Evolutionary conservation across 2,888 invertebrate species (phyloP).

Genomic region (Sthenelais limicola): DNA sequence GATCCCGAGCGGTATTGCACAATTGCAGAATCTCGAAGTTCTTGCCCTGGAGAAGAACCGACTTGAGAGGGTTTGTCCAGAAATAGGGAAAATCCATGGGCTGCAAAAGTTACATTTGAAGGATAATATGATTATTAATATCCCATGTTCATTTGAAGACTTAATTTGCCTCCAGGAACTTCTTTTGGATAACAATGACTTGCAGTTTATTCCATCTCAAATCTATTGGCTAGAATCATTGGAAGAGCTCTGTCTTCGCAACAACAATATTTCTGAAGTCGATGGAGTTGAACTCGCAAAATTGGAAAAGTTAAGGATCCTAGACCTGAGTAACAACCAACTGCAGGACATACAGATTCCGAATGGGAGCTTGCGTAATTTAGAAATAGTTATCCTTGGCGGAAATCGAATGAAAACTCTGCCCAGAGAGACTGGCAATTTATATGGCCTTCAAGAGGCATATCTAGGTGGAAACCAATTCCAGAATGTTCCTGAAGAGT

Average conservation of each 20-base stretch:
- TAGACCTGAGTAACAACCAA: conserved; percentile 64
- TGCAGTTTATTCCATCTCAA: conserved; percentile 68
- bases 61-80: conserved; percentile 61
- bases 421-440: conserved; percentile 61
- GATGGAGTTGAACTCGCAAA: conserved; percentile 59
- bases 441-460: conserved; percentile 62
- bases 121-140: conserved; percentile 66
- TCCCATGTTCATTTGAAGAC: conserved; percentile 65
- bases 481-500: conserved; percentile 61
- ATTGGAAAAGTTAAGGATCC: conserved; percentile 58
- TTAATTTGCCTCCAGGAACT: conserved; percentile 60
- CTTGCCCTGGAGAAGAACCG: conserved; percentile 64
- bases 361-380: conserved; percentile 54
- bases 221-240: conserved; percentile 50
- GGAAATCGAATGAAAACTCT: conserved; percentile 61
- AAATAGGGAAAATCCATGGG: conserved; percentile 62
- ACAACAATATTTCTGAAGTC: conserved; percentile 60
- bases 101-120: conserved; percentile 61
- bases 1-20: conserved; percentile 58
- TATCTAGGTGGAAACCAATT: conserved; percentile 64
- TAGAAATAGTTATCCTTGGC: conserved; percentile 62
- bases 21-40: conserved; percentile 59
- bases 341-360: conserved; percentile 61
- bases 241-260: conserved; percentile 63
- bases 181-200: conserved; percentile 65